A percentile compares a stretch with the other conserved stretches of the same genome.
Evolutionary conservation across 2,888 invertebrate genomes (phyloP).

Genomic region (Metellina segmentata): DNA sequence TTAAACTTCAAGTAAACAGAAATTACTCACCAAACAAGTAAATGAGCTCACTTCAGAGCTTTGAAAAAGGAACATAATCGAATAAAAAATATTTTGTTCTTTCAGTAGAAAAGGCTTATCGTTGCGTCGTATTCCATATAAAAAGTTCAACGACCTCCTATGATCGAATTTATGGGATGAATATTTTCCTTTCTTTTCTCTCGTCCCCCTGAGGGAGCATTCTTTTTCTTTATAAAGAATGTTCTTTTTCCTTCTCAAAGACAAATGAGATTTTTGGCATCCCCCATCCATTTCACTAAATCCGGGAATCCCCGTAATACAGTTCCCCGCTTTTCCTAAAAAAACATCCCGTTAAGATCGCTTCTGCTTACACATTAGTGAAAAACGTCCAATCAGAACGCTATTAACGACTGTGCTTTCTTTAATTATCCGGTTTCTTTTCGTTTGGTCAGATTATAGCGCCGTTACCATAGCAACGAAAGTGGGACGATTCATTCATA

Average conservation of each 20-base stretch:
- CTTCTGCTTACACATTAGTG: neutral
- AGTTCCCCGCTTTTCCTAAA: neutral
- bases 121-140: too few species aligned
- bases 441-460: neutral
- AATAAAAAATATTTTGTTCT: too few species aligned
- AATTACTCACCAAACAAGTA: too few species aligned
- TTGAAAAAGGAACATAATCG: too few species aligned
- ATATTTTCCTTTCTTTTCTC: too few species aligned
- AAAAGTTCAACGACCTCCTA: conserved; percentile 16
- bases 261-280: neutral
- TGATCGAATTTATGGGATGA: neutral
- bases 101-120: too few species aligned
- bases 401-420: conserved; percentile 3
- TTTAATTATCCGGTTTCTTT: neutral
- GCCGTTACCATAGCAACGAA: conserved; percentile 2
- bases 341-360: neutral
- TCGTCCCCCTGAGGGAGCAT: too few species aligned
- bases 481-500: conserved; percentile 17
- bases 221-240: neutral
- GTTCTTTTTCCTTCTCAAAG: neutral
- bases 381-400: neutral
- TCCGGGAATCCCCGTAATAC: neutral
- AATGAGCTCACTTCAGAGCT: too few species aligned
- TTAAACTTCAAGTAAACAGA: too few species aligned
- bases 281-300: conserved; percentile 17